A percentile compares a stretch with the other conserved stretches of the same genome.
These are phyloP conservation scores for Lobophora halterata DNA, from an alignment of 2,888 invertebrate species.

Conservation along the genomic window DNA sequence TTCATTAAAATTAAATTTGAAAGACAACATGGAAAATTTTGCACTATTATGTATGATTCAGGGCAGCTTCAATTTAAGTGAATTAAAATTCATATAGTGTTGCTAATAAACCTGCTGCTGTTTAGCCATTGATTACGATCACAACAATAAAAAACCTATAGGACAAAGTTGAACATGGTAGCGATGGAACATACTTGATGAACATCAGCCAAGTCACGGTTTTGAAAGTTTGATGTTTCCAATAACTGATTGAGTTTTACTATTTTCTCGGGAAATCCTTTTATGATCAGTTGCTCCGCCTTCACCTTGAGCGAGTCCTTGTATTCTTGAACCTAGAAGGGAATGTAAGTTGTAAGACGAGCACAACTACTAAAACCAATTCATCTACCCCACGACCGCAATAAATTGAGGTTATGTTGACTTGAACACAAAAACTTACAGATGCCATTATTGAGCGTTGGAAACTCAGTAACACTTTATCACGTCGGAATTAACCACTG, in stretches of 20 bases:
- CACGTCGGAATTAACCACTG: constrained; percentile 25
- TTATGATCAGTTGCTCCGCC: constrained; percentile 93
- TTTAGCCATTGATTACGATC: too few relatives aligned
- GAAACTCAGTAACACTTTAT: constrained; percentile 21
- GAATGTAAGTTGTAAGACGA: constrained; percentile 34
- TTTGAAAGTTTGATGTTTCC: constrained; percentile 90
- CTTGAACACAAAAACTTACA: constrained; percentile 38
- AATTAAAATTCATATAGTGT: too few relatives aligned
- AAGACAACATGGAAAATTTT: too few relatives aligned
- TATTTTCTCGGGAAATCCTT: constrained; percentile 96
- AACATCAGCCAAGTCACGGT: constrained; percentile 88
- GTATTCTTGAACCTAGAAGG: constrained; percentile 91
- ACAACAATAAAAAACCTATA: too few relatives aligned
- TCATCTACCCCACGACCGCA: constrained; percentile 40
- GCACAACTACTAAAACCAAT: constrained; percentile 36
- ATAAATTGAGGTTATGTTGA: constrained; percentile 55
- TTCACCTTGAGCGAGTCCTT: constrained; percentile 93
- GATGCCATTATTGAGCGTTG: constrained; percentile 36
- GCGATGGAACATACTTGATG: constrained; percentile 78
- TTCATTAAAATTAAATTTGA: too few relatives aligned
- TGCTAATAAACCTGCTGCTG: too few relatives aligned
- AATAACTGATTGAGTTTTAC: constrained; percentile 93
- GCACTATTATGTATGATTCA: too few relatives aligned
- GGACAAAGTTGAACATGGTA: background rate
- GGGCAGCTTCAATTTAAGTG: too few relatives aligned